Percentiles rank a stretch among this genome's conserved stretches.
Evolutionary conservation across 2,797 vertebrate species (phyloP).

Genomic region (Ctenosaura bakeri): DNA sequence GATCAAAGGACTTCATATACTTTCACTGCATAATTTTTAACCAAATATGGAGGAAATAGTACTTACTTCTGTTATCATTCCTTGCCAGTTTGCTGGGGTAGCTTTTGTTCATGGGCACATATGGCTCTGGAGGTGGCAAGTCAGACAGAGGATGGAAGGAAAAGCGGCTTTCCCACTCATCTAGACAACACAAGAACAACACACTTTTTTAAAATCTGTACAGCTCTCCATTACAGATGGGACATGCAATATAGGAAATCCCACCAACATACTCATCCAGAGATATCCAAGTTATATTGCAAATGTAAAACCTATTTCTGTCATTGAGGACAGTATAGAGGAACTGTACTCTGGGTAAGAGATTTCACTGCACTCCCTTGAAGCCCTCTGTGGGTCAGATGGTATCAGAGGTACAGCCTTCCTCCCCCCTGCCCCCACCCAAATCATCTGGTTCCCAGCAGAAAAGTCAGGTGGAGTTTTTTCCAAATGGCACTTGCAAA

Average conservation of each 20-base stretch:
- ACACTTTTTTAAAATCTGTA: constrained; percentile 13
- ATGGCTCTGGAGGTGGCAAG: constrained; percentile 94
- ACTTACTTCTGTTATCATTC: constrained; percentile 89
- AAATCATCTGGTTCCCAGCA: too few species aligned
- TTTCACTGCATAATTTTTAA: constrained; percentile 2
- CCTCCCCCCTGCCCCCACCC: not conserved
- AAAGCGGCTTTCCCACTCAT: constrained; percentile 96
- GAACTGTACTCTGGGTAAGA: not conserved
- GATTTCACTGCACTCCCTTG: not conserved
- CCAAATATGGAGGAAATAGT: not conserved
- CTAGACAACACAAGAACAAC: constrained; percentile 76
- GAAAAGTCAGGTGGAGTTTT: not conserved
- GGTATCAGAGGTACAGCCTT: not conserved
- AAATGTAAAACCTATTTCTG: not conserved
- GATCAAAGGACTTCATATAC: constrained; percentile 17
- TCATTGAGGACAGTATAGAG: not conserved
- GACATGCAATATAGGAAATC: not conserved
- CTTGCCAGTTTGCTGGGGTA: constrained; percentile 94
- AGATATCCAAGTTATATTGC: not conserved
- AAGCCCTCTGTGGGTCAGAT: not conserved
- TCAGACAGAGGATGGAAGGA: constrained; percentile 94
- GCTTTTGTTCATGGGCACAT: constrained; percentile 87
- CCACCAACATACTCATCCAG: constrained; percentile 11
- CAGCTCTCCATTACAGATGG: constrained; percentile 34
- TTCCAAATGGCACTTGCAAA: not conserved